phyloP scores from a whole-genome alignment of 2,888 invertebrate genomes.

The Drosophila niveifrons region DNA sequence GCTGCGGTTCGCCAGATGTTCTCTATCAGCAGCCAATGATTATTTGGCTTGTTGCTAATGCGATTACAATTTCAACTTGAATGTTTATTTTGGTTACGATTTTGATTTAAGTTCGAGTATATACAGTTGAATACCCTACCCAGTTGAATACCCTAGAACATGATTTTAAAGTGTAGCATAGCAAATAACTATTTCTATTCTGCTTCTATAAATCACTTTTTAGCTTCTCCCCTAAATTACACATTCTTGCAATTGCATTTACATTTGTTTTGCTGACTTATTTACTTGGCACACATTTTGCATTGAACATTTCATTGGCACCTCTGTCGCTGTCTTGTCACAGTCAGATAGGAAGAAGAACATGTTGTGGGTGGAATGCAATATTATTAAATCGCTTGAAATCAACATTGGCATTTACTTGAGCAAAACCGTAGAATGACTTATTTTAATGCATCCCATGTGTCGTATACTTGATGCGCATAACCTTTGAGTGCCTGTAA shows the following conservation, averaged over 20 bases:
- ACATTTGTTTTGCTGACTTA: slow-evolving; percentile 27
- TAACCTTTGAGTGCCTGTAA: slow-evolving; percentile 19
- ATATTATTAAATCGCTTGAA: slow-evolving; percentile 40
- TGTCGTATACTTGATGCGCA: slow-evolving; percentile 53
- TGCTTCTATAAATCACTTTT: background rate
- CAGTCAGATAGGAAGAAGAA: background rate
- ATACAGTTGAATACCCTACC: slow-evolving; percentile 30
- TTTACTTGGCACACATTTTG: slow-evolving; percentile 75
- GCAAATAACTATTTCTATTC: no score
- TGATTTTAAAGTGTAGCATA: background rate
- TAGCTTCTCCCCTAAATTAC: background rate
- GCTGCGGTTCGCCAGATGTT: slow-evolving; percentile 55
- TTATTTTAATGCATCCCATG: slow-evolving; percentile 14
- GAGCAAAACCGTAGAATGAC: slow-evolving; percentile 23
- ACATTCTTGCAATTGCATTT: background rate
- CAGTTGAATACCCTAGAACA: slow-evolving; percentile 28
- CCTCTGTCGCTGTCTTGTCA: slow-evolving; percentile 22
- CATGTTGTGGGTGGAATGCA: slow-evolving; percentile 49
- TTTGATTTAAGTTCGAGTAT: slow-evolving; percentile 25
- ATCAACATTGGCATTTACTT: slow-evolving; percentile 57
- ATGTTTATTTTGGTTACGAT: slow-evolving; percentile 55
- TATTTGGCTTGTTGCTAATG: slow-evolving; percentile 51
- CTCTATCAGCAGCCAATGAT: slow-evolving; percentile 36
- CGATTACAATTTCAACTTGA: slow-evolving; percentile 43
- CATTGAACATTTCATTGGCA: slow-evolving; percentile 67